Conservation (phyloP, 1,140 invertebrate species). For the Andrena cerasifolii region DNA sequence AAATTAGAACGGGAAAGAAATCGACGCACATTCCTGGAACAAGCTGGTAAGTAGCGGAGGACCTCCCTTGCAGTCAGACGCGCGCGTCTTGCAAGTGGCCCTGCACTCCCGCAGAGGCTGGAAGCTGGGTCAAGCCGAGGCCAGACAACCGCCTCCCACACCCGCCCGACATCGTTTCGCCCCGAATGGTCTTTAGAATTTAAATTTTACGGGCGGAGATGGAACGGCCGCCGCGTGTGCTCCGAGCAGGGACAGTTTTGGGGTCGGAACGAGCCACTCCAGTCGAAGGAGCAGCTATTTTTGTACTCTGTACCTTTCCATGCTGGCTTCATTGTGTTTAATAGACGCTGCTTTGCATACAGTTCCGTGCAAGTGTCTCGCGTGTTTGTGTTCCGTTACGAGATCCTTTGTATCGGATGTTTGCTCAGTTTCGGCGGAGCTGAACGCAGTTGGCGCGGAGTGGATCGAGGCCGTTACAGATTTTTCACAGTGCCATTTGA, state of each 20-base stretch:
- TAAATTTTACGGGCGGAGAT: constrained; percentile 61
- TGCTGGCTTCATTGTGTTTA: too few relatives aligned
- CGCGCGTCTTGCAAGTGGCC: constrained; percentile 44
- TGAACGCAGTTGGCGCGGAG: too few relatives aligned
- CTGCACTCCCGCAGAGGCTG: constrained; percentile 41
- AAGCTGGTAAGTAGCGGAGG: constrained; percentile 33
- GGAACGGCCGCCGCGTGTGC: not conserved
- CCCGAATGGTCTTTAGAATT: constrained; percentile 43
- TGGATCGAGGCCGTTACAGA: too few relatives aligned
- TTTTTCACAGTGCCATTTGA: too few relatives aligned
- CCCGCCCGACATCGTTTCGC: constrained; percentile 36
- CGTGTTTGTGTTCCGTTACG: too few relatives aligned
- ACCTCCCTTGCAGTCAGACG: constrained; percentile 60
- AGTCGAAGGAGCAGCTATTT: not conserved
- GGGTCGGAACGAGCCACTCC: not conserved
- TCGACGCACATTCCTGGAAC: constrained; percentile 59
- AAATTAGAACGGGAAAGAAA: constrained; percentile 63
- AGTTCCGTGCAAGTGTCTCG: too few relatives aligned
- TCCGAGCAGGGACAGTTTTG: constrained; percentile 6
- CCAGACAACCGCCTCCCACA: not conserved
- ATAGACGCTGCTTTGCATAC: not conserved
- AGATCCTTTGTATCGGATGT: too few relatives aligned
- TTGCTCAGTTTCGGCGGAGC: too few relatives aligned
- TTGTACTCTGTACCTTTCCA: too few relatives aligned
- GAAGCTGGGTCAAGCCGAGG: constrained; percentile 47